Evolutionary conservation across 2,113 vertebrate genomes (phyloP), one percentile per base, ranked within the genome.

Genomic region (Sylvia atricapilla): DNA sequence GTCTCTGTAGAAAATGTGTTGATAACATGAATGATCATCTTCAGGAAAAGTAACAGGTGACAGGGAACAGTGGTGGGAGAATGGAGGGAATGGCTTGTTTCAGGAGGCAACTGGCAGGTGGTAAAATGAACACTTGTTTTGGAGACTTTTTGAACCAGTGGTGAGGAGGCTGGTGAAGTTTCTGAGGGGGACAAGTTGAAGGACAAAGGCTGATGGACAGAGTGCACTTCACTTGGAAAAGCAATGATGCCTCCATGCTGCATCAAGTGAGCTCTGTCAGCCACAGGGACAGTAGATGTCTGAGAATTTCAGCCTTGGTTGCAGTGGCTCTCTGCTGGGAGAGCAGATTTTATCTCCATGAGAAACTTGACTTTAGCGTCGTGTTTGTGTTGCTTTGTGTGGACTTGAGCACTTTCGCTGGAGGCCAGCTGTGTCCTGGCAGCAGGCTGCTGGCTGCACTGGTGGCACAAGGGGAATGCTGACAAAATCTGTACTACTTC

Each of bases 361-460:
- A 56, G 25, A 94, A 87, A 35, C 24, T 23, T 28, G 15, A 33
- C 53, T 80, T 86, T 43, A 76, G 33, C 2, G 4, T 59, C 0
- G 0, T 8, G 22, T 53, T 67, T 53, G 1, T 13, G 25, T 46
- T 72, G 49, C 23, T 67, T 50, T 73, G 44, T 1, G 0, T 19
- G 15, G 68, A 49, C 44, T 58, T 4, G 1, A 35, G 15, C 1
- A 2, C 28, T 86, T 85, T n/a, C 52, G 22, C 37, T 56, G 53
- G 60, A 87, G 43, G 50, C 43, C 62, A n/a, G 19, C 43, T 62
- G 33, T 21, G 18, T 60, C 67, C 0, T 1, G 76, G 27, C 80
- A 94, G 72, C 39, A 50, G 49, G 19, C 58, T 80, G 30, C 49
- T 56, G 91, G 86, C 49, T 77, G 73, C 7, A 6, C 16, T 41